Conservation (phyloP, 2,797 vertebrate genomes). For the Microtus obscurus region DNA sequence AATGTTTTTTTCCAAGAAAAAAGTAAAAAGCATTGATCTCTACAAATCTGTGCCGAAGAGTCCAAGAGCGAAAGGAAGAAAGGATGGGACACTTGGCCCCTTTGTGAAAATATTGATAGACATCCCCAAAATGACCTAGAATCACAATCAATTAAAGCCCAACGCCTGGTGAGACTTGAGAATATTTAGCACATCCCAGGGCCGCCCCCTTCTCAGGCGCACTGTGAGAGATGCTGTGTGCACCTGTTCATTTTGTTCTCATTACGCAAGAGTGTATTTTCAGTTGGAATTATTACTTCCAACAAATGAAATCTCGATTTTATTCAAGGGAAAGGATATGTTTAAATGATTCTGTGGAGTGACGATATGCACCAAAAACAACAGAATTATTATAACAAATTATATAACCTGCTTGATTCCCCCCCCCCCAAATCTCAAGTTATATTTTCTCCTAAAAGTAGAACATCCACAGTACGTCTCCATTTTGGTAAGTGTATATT, state of each 20-base stretch:
- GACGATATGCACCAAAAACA: conserved; percentile 69
- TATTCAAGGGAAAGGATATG: conserved; percentile 81
- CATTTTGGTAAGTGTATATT: conserved; percentile 16
- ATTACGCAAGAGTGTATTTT: conserved; percentile 85
- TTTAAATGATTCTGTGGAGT: conserved; percentile 81
- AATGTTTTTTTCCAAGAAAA: conserved; percentile 22
- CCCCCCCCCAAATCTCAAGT: background rate
- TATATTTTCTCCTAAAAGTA: conserved; percentile 31
- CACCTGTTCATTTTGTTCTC: conserved; percentile 89
- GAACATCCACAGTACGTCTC: conserved; percentile 53
- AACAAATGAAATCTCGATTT: conserved; percentile 82
- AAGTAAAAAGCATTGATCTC: background rate
- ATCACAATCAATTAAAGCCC: conserved; percentile 76
- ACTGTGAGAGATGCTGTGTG: conserved; percentile 80
- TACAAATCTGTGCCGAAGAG: background rate
- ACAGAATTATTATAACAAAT: conserved; percentile 67
- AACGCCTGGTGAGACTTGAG: conserved; percentile 81
- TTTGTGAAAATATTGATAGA: conserved; percentile 76
- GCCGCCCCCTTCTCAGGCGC: conserved; percentile 74
- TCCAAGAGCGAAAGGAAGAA: background rate
- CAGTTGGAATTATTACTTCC: conserved; percentile 81
- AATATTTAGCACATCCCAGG: conserved; percentile 73
- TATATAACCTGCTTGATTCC: background rate
- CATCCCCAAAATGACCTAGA: conserved; percentile 66
- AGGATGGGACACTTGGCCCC: conserved; percentile 36